Percentiles rank a stretch among this genome's conserved stretches.
Conservation (phyloP, 2,888 invertebrate species). For the Odontomyia ornata region DNA sequence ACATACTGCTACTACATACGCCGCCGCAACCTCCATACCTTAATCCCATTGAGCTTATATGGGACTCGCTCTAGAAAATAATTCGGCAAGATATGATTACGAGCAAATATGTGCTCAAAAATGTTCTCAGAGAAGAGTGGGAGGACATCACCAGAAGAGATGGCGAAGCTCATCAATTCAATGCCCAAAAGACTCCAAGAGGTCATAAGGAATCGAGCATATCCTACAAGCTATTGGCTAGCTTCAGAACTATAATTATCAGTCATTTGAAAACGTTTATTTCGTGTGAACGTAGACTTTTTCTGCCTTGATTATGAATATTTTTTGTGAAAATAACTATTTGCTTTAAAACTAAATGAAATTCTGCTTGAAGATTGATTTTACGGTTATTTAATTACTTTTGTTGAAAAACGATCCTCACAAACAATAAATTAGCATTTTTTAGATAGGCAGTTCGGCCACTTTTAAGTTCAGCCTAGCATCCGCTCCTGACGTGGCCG, state of each 20-base stretch:
- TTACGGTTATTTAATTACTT: no score
- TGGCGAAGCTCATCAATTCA: background rate
- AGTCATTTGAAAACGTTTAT: no score
- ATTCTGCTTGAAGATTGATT: background rate
- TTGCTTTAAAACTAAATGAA: background rate
- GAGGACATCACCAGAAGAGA: no score
- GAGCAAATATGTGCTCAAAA: background rate
- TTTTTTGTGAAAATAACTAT: background rate
- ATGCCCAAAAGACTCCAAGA: conserved; percentile 4
- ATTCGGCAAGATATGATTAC: background rate
- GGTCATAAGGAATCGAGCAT: background rate
- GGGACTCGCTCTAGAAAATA: background rate
- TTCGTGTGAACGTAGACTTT: background rate
- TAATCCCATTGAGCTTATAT: background rate
- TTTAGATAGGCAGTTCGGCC: no score
- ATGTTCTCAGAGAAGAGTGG: background rate
- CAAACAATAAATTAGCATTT: no score
- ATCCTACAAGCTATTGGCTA: background rate
- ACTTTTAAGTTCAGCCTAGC: no score
- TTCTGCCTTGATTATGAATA: no score
- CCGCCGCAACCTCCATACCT: background rate
- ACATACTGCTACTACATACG: background rate
- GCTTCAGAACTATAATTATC: background rate
- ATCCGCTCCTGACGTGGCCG: no score
- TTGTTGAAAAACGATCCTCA: no score